A percentile compares a stretch with the other conserved stretches of the same genome.
Evolutionary conservation across 2,797 vertebrate species (phyloP).

Genomic region (Esox masquinongy): DNA sequence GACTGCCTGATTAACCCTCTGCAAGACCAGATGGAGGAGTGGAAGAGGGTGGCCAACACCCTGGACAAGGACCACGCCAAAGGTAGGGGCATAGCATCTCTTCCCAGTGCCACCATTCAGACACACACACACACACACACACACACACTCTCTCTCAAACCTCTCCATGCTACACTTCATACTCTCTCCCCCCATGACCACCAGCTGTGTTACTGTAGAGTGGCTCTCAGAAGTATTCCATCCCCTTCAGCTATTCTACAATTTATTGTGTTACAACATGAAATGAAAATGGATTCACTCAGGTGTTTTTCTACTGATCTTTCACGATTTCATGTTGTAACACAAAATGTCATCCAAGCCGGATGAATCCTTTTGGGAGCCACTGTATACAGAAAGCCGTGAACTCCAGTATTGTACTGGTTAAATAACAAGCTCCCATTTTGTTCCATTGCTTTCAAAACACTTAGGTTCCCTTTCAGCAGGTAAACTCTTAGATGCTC

Average conservation of each 20-base stretch:
- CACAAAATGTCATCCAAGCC: too few relatives aligned
- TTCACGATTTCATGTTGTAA: too few relatives aligned
- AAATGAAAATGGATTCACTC: too few relatives aligned
- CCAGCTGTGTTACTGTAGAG: too few relatives aligned
- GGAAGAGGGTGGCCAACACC: conserved; percentile 92
- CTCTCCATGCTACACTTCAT: background rate
- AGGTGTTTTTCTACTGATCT: too few relatives aligned
- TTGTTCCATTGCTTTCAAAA: background rate
- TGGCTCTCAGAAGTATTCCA: too few relatives aligned
- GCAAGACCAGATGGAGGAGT: conserved; percentile 97
- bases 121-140: conserved; percentile 17
- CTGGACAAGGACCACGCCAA: conserved; percentile 97
- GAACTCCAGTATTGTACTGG: background rate
- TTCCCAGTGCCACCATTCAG: conserved; percentile 1
- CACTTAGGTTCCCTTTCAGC: background rate
- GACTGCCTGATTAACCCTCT: conserved; percentile 96
- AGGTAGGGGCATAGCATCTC: conserved; percentile 70
- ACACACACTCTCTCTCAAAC: background rate
- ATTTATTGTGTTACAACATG: too few relatives aligned
- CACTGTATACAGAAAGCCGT: background rate
- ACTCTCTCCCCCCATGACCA: background rate
- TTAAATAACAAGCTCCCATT: background rate
- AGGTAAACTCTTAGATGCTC: background rate
- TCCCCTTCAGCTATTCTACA: too few relatives aligned
- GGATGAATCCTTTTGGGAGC: too few relatives aligned